These are phyloP conservation scores for Phymorhynchus buccinoides DNA, from an alignment of 1,140 invertebrate species.

Conservation along the genomic window DNA sequence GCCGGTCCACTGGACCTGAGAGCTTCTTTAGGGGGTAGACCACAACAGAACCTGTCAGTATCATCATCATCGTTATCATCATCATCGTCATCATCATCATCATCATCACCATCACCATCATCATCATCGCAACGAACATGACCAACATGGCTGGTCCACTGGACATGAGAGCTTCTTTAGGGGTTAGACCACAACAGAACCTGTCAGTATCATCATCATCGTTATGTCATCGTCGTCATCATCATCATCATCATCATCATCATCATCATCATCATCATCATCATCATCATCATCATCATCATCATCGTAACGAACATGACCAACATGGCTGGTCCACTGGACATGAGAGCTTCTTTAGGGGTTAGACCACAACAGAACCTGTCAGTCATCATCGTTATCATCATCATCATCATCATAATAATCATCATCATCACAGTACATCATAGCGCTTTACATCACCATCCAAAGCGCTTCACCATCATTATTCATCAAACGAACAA, in stretches of 20 bases:
- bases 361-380: conserved; percentile 48
- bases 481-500: too few relatives aligned
- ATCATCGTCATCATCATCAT: conserved; percentile 14
- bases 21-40: conserved; percentile 2
- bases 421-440: too few relatives aligned
- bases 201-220: conserved; percentile 21
- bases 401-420: conserved; percentile 20
- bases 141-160: conserved; percentile 41
- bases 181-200: conserved; percentile 45
- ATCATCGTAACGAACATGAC: conserved; percentile 46
- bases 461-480: too few relatives aligned
- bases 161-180: conserved; percentile 23
- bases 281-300: conserved; percentile 16
- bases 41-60: conserved; percentile 46
- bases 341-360: conserved; percentile 21
- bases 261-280: background rate
- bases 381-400: background rate
- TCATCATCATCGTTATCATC: background rate
- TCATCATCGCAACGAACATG: too few relatives aligned
- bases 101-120: too few relatives aligned
- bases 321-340: conserved; percentile 38
- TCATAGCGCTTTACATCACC: too few relatives aligned
- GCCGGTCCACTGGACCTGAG: conserved; percentile 36
- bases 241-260: conserved; percentile 12
- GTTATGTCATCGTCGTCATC: too few relatives aligned